Evolutionary conservation across 2,888 invertebrate species (phyloP).

Genomic region (Fragum fragum): DNA sequence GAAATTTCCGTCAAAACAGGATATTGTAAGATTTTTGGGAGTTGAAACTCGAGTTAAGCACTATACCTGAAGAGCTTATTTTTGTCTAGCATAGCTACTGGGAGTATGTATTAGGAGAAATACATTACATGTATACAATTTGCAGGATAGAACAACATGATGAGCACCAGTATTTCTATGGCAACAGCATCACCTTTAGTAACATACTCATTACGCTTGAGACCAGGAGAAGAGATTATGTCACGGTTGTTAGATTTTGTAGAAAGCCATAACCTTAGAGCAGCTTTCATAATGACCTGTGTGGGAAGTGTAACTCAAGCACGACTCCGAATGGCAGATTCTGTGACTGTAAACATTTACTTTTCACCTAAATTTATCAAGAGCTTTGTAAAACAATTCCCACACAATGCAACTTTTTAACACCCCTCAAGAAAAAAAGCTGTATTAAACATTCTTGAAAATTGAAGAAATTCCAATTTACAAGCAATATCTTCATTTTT

Average conservation of each 20-base stretch:
- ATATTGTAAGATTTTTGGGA: too few species aligned
- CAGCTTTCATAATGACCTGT: conserved; percentile 86
- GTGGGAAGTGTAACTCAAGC: conserved; percentile 86
- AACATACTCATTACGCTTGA: conserved; percentile 76
- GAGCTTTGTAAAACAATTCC: not conserved
- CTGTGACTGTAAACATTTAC: conserved; percentile 55
- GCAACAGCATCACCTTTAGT: conserved; percentile 47
- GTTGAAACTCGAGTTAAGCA: too few species aligned
- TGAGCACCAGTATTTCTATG: too few species aligned
- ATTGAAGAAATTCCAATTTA: not conserved
- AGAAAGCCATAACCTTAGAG: conserved; percentile 75
- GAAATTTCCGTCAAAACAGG: too few species aligned
- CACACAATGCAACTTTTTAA: too few species aligned
- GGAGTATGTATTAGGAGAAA: too few species aligned
- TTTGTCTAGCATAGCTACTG: too few species aligned
- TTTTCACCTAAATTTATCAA: not conserved
- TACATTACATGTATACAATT: too few species aligned
- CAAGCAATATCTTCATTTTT: conserved; percentile 23
- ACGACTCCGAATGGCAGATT: conserved; percentile 85
- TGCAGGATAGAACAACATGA: too few species aligned
- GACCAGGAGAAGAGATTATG: conserved; percentile 83
- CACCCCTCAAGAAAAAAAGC: too few species aligned
- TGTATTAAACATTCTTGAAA: not conserved
- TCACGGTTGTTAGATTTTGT: conserved; percentile 76
- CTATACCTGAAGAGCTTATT: too few species aligned